Conservation (phyloP, 2,797 vertebrate species). For the Morelia viridis region DNA sequence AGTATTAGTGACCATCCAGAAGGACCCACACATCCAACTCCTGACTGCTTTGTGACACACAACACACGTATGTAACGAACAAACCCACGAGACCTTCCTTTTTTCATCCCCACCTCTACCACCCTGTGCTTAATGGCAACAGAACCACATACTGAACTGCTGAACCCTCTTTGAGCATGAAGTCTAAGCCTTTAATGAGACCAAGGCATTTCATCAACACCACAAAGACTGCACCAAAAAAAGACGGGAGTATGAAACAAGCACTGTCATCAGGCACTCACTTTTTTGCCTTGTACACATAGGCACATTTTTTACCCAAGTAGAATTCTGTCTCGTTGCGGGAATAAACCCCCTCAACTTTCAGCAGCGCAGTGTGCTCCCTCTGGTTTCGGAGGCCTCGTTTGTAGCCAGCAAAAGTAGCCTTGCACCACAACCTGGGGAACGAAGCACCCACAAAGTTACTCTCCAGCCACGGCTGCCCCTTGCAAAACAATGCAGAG, state of each 20-base stretch:
- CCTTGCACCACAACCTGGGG: constrained; percentile 93
- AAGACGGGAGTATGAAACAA: neutral
- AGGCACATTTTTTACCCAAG: constrained; percentile 94
- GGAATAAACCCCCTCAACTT: constrained; percentile 93
- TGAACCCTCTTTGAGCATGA: too few species aligned
- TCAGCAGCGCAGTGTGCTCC: constrained; percentile 93
- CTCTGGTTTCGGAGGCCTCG: constrained; percentile 95
- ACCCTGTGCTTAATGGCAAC: neutral
- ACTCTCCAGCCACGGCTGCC: neutral
- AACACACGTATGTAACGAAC: neutral
- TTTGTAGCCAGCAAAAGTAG: constrained; percentile 95
- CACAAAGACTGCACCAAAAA: too few species aligned
- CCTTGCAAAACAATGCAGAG: fast-evolving
- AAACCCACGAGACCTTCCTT: neutral
- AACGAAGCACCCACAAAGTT: neutral
- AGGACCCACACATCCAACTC: too few species aligned
- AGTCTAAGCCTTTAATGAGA: neutral
- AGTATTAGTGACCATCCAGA: too few species aligned
- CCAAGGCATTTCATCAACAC: neutral
- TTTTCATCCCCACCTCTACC: neutral
- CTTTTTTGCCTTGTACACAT: constrained; percentile 99
- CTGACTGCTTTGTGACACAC: neutral
- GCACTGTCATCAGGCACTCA: constrained; percentile 66
- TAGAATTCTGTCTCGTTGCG: constrained; percentile 93
- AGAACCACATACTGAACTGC: too few species aligned